These are phyloP conservation scores for Sepioteuthis lessoniana DNA, from an alignment of 2,888 invertebrate species.

Conservation along the genomic window DNA sequence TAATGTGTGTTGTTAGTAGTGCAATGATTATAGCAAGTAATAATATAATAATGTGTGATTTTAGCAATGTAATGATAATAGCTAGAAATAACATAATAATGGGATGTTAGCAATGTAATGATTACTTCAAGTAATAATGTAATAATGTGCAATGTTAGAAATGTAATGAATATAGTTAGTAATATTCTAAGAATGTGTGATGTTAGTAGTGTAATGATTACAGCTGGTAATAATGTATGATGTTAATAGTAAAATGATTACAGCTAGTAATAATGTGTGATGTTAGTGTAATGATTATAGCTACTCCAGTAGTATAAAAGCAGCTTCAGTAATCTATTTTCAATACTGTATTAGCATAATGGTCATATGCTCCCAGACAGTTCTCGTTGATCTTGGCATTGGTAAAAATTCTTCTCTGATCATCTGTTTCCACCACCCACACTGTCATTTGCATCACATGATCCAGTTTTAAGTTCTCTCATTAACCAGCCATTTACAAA, in stretches of 20 bases:
- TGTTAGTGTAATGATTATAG: too few relatives aligned
- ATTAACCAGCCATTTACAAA: not conserved
- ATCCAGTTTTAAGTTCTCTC: not conserved
- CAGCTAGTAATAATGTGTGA: too few relatives aligned
- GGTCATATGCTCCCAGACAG: not conserved
- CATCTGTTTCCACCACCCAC: not conserved
- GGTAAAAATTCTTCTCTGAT: not conserved
- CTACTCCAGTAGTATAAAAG: too few relatives aligned
- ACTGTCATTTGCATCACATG: not conserved
- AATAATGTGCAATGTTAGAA: too few relatives aligned
- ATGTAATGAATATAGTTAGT: too few relatives aligned
- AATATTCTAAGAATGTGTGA: not conserved
- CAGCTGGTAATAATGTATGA: too few relatives aligned
- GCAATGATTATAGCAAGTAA: too few relatives aligned
- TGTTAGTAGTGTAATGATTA: not conserved
- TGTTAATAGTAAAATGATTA: too few relatives aligned
- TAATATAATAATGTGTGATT: too few relatives aligned
- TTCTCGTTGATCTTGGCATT: not conserved
- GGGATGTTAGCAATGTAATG: not conserved
- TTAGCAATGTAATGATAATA: too few relatives aligned
- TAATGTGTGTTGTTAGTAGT: too few relatives aligned
- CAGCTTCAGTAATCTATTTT: not conserved
- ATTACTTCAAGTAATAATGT: too few relatives aligned
- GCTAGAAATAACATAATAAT: not conserved
- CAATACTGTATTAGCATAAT: not conserved